A percentile compares a stretch with the other conserved stretches of the same genome.
Conservation (phyloP, 2,797 vertebrate species). For the Enteromius treurensis region DNA sequence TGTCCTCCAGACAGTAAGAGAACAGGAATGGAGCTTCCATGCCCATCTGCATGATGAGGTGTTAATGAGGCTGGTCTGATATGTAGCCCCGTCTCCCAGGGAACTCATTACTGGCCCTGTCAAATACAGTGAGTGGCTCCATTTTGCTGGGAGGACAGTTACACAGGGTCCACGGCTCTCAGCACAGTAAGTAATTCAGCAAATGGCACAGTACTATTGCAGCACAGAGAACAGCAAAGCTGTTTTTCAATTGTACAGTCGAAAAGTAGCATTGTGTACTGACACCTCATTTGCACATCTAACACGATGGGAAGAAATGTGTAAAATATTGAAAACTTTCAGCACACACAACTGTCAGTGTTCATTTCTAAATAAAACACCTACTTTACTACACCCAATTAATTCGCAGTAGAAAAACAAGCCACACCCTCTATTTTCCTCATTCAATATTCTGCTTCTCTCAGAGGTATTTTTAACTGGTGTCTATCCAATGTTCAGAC, state of each 20-base stretch:
- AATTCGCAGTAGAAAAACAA: too few relatives aligned
- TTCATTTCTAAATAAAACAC: too few relatives aligned
- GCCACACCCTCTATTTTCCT: too few relatives aligned
- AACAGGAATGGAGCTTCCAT: conserved; percentile 41
- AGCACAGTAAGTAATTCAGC: conserved; percentile 14
- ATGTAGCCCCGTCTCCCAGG: conserved; percentile 27
- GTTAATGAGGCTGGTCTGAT: conserved; percentile 55
- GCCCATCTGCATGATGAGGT: conserved; percentile 54
- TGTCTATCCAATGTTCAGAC: too few relatives aligned
- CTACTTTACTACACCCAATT: too few relatives aligned
- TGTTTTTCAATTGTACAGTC: not conserved
- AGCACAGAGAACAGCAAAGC: not conserved
- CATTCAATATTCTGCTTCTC: too few relatives aligned
- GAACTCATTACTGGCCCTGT: conserved; percentile 55
- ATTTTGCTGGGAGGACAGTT: conserved; percentile 41
- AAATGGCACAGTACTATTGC: conserved; percentile 6
- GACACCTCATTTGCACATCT: not conserved
- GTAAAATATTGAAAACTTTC: not conserved
- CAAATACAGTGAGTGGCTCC: conserved; percentile 44
- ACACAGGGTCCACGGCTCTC: conserved; percentile 32
- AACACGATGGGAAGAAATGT: not conserved
- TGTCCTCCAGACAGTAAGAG: conserved; percentile 46
- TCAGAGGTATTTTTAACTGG: too few relatives aligned
- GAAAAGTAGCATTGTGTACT: not conserved
- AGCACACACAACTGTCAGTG: not conserved